These are phyloP conservation scores for Pristionchus fissidentatus DNA, from an alignment of 2,888 invertebrate genomes.

Conservation along the genomic window DNA sequence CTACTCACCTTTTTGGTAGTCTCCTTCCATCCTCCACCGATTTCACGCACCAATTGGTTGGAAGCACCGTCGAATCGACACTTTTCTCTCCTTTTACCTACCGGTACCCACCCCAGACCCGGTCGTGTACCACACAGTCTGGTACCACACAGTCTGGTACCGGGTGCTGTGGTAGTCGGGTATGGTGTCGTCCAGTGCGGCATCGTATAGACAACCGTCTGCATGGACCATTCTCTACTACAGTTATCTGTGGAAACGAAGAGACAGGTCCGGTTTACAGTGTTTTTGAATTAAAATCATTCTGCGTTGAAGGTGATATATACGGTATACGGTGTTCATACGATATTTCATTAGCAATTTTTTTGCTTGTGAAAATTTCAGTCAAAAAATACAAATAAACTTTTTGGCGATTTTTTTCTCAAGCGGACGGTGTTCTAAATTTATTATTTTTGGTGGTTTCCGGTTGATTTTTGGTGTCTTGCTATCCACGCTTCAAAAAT, in stretches of 20 bases:
- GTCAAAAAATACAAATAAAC: too few species aligned
- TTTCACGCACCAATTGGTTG: not conserved
- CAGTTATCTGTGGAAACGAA: slow-evolving; percentile 72
- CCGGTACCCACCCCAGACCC: not conserved
- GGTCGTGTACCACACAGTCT: not conserved
- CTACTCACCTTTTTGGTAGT: not conserved
- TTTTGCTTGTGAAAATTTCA: slow-evolving; percentile 21
- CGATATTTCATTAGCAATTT: not conserved
- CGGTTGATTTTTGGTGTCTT: too few species aligned
- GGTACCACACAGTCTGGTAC: slow-evolving; percentile 1
- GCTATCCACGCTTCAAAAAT: too few species aligned
- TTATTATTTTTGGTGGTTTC: too few species aligned
- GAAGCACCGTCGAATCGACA: not conserved
- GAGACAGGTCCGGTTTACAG: slow-evolving; percentile 67
- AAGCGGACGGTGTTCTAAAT: too few species aligned
- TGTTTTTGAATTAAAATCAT: not conserved
- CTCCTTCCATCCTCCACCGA: not conserved
- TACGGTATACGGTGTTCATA: not conserved
- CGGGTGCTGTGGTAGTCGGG: slow-evolving; percentile 15
- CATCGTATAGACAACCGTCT: slow-evolving; percentile 67
- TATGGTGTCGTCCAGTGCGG: slow-evolving; percentile 41
- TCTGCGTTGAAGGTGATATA: not conserved
- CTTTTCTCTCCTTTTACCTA: not conserved
- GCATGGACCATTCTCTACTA: slow-evolving; percentile 71
- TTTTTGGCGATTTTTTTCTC: slow-evolving; percentile 37